phyloP scores from a whole-genome alignment of 2,888 invertebrate species.

The Therioaphis trifolii region DNA sequence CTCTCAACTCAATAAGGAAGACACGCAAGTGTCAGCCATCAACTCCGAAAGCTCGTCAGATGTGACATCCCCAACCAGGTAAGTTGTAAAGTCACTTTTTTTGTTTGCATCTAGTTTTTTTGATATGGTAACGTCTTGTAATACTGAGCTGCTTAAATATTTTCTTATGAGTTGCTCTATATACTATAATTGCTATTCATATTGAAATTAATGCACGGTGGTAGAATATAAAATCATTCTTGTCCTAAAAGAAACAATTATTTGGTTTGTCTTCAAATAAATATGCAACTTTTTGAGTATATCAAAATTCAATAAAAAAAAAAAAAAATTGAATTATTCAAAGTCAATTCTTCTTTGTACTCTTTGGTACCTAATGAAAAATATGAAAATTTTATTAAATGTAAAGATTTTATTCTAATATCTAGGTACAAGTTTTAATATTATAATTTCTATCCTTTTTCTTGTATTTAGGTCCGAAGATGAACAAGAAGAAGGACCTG shows the following conservation, averaged over 20 bases:
- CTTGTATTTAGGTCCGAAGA: conserved; percentile 61
- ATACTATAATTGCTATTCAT: conserved; percentile 1
- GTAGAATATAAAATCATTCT: conserved; percentile 38
- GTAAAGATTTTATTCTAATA: background rate
- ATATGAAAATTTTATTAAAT: background rate
- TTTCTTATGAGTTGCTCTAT: conserved; percentile 24
- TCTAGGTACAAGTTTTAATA: background rate
- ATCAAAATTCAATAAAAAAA: too few species aligned
- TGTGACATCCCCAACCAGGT: conserved; percentile 43
- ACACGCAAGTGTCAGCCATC: conserved; percentile 41
- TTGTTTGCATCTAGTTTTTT: background rate
- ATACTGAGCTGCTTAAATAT: background rate
- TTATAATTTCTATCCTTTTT: background rate
- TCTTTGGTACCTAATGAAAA: background rate
- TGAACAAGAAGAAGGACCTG: conserved; percentile 84
- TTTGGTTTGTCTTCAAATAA: background rate
- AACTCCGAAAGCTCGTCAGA: conserved; percentile 32
- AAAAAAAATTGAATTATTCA: background rate
- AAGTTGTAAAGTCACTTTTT: background rate
- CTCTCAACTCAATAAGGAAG: conserved; percentile 23
- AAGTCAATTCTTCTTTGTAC: too few species aligned
- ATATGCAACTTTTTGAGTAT: background rate
- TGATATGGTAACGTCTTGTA: background rate
- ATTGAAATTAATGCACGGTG: conserved; percentile 32
- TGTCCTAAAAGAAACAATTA: conserved; percentile 17